Base-by-base conservation (phyloP, 2,888 invertebrate species). In the Sinopyrophorus schimmeli region DNA sequence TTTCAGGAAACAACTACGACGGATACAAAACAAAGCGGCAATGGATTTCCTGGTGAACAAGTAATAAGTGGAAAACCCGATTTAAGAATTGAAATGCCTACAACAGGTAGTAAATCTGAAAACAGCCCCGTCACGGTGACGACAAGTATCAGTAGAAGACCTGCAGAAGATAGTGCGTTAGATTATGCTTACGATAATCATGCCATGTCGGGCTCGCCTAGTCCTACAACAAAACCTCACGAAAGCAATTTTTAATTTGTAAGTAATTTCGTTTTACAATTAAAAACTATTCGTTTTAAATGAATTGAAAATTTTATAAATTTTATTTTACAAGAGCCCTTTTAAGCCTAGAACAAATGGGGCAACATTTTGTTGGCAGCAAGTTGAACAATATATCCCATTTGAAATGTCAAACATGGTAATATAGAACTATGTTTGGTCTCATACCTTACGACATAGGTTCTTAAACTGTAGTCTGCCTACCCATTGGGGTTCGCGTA, bases 111-210 rank as follows among this genome's bases (percentile, higher is more conserved):
- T 1, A 62, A 64, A 32, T 67, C 69, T 0, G 70, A 69, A 15
- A 65, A 68, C 32, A 72, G 71, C 56, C 74, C 74, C 3, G 69
- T 66, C 40, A 88, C 87, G 0, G 78, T 85, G 31, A 84, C 84
- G 59, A 87, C 88, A 0, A 75, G 87, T 1, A 86, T 84, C 56
- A 80, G 81, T 49, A 77, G 88, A 47, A 80, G 87, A 61, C 88
- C 89, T 0, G 86, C 87, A 10, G 89, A 89, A 68, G 88, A 89
- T 57, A 81, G 83, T 0, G 86, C 87, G 1, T 73, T 86, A 24
- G 89, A 88, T 61, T 88, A 86, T 61, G 86, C 87, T 0, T 88
- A 89, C 65, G 89, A 89, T 62, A 89, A 89, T 70, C 85, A 84
- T 65, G 88, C 81, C 0, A 81, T 89, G 81, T 83, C 83, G 7